phyloP scores from a whole-genome alignment of 1,140 invertebrate species.

The Galendromus occidentalis region DNA sequence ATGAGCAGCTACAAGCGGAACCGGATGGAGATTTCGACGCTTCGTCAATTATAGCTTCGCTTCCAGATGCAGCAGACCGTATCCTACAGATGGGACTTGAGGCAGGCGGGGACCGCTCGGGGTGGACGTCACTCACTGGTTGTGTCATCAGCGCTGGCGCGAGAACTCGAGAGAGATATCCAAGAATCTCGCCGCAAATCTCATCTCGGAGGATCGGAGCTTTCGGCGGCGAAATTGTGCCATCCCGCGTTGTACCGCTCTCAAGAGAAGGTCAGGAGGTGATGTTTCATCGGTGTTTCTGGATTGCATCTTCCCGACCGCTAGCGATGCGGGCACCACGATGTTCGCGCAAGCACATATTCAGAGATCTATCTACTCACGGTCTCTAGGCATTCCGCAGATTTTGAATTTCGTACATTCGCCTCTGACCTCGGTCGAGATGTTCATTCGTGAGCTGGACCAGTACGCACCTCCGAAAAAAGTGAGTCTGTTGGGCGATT shows the following conservation, averaged over 20 bases:
- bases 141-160: not conserved
- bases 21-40: too few species aligned
- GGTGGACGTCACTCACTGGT: not conserved
- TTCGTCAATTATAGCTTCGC: not conserved
- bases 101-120: constrained; percentile 10
- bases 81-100: constrained; percentile 7
- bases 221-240: not conserved
- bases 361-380: too few species aligned
- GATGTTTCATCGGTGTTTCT: too few species aligned
- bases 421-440: not conserved
- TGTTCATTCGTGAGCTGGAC: not conserved
- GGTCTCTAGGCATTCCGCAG: not conserved
- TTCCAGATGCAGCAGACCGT: not conserved
- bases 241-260: not conserved
- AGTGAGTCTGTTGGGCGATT: not conserved
- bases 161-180: not conserved
- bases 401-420: constrained; percentile 5
- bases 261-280: not conserved
- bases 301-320: too few species aligned
- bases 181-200: not conserved
- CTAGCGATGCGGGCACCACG: too few species aligned
- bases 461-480: not conserved
- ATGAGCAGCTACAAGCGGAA: too few species aligned
- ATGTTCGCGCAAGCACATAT: too few species aligned
- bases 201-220: not conserved